A percentile compares a stretch with the other conserved stretches of the same genome.
Conservation (phyloP, 2,113 vertebrate species). For the Scomber japonicus region DNA sequence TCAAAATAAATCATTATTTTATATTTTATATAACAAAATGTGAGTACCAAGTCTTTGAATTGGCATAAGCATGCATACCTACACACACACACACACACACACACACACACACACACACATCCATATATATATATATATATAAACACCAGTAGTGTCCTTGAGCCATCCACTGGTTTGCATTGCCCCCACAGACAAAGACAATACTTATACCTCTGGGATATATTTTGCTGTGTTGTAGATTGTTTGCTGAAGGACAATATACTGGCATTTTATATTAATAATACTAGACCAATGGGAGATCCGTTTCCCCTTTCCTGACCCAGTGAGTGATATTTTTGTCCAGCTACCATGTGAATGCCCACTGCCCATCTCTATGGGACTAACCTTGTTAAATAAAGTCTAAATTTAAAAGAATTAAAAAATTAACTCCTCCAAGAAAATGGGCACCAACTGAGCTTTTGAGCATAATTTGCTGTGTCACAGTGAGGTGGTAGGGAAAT, state of each 20-base stretch:
- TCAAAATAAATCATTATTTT: neutral
- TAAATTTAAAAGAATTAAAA: too few species aligned
- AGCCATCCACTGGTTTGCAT: neutral
- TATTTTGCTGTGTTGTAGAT: neutral
- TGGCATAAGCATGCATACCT: neutral
- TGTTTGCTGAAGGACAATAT: constrained; percentile 21
- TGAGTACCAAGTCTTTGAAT: neutral
- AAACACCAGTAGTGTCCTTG: constrained; percentile 18
- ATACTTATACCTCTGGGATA: constrained; percentile 44
- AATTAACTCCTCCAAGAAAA: neutral
- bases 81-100: too few species aligned
- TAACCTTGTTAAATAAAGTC: too few species aligned
- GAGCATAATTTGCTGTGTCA: neutral
- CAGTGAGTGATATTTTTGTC: neutral
- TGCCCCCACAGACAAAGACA: constrained; percentile 6
- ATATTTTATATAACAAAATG: neutral
- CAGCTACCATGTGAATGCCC: neutral
- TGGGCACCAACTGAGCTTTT: neutral
- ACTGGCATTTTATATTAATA: constrained; percentile 2
- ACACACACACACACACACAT: too few species aligned
- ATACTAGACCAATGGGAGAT: constrained; percentile 8
- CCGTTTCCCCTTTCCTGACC: constrained; percentile 6
- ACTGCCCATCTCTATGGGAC: neutral
- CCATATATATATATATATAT: too few species aligned
- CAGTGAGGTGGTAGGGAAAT: neutral